Conservation (phyloP, 2,888 invertebrate genomes). For the Hoplodrina ambigua region DNA sequence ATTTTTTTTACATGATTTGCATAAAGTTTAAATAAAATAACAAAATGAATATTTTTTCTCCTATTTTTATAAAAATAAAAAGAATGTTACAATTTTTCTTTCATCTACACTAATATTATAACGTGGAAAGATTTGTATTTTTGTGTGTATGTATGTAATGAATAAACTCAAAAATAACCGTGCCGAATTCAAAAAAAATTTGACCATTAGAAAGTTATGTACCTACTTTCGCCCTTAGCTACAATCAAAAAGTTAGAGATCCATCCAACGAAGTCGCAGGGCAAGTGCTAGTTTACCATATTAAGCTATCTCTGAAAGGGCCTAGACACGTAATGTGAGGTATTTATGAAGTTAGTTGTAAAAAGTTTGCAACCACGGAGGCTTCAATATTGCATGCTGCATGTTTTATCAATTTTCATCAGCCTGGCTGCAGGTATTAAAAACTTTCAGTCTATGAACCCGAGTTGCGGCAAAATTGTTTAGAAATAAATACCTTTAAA, state of each 20-base stretch:
- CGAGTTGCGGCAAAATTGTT: slow-evolving; percentile 32
- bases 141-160: too few relatives aligned
- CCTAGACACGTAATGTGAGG: slow-evolving; percentile 40
- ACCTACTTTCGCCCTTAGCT: too few relatives aligned
- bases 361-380: slow-evolving; percentile 42
- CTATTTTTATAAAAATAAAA: neutral
- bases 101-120: too few relatives aligned
- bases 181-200: too few relatives aligned
- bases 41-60: slow-evolving; percentile 2
- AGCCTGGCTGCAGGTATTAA: slow-evolving; percentile 35
- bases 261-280: too few relatives aligned
- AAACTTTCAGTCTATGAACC: slow-evolving; percentile 47
- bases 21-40: too few relatives aligned
- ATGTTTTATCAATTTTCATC: slow-evolving; percentile 58
- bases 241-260: too few relatives aligned
- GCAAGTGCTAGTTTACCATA: too few relatives aligned
- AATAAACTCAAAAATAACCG: too few relatives aligned
- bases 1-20: too few relatives aligned
- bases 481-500: slow-evolving; percentile 22
- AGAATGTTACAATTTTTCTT: slow-evolving; percentile 16
- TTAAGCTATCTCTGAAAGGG: slow-evolving; percentile 33
- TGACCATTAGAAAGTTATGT: too few relatives aligned
- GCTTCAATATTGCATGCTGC: slow-evolving; percentile 55
- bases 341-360: slow-evolving; percentile 46
- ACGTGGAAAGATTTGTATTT: too few relatives aligned